Evolutionary conservation across 2,113 vertebrate species (phyloP).

Genomic region (Rissa tridactyla): DNA sequence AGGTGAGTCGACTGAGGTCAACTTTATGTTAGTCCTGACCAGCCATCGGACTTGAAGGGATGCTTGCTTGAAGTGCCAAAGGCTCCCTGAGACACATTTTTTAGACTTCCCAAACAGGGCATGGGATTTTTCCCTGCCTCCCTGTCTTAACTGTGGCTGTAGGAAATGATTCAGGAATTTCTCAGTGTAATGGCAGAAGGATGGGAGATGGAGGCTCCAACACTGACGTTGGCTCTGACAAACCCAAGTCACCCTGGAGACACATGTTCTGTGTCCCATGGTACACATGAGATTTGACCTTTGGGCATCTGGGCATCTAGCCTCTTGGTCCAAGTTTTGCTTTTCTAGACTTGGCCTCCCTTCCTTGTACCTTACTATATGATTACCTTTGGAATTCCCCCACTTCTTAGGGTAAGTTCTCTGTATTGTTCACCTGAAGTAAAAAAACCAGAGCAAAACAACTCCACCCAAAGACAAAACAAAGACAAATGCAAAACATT

Average conservation of each 20-base stretch:
- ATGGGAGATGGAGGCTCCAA: neutral
- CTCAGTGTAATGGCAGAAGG: neutral
- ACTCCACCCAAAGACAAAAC: neutral
- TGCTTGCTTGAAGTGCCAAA: neutral
- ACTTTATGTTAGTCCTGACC: neutral
- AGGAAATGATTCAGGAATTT: neutral
- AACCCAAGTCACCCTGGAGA: neutral
- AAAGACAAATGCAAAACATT: neutral
- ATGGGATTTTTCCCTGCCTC: neutral
- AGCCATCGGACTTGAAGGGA: rapidly evolving
- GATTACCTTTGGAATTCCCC: neutral
- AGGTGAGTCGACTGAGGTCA: neutral
- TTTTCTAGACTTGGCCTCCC: neutral
- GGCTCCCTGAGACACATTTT: neutral
- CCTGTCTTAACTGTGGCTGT: neutral
- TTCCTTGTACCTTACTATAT: neutral
- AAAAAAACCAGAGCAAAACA: neutral
- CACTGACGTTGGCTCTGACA: neutral
- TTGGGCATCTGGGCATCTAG: neutral
- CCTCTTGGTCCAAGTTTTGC: neutral
- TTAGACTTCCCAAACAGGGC: neutral
- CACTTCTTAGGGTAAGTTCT: neutral
- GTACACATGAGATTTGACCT: neutral
- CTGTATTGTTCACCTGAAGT: neutral
- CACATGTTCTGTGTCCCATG: neutral